Base-by-base conservation (phyloP, 1,140 invertebrate species). In the Drosophila sechellia region DNA sequence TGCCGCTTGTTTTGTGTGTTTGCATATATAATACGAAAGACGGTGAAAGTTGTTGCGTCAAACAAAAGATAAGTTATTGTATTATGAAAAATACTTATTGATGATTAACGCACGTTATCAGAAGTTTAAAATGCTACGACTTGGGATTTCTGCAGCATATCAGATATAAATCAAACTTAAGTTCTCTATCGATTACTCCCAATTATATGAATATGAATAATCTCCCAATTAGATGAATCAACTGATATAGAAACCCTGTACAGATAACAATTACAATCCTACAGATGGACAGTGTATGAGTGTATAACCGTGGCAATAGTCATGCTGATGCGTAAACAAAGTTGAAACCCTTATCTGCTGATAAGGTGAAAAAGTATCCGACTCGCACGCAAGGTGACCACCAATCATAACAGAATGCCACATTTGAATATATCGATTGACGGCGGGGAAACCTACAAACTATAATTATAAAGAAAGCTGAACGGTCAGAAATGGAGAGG, bases 31-130 rank as follows among this genome's bases (percentile, higher is more conserved):
- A 72, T 45, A 39, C 54, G 52, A 76, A 54, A 58, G 53, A 49
- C 20, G 20, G 73, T 54, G 79, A 81, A 81, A 81, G 79, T 64
- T 81, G 59, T 43, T 40, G 49, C 48, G 59, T 2, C 12, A 17
- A 54, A 22, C 46, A 66, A 60, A 53, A 37, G 22, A 53, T 15
- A 45, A 15, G 17, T 8, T 31, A 1, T 34, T 17, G 20, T 34
- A 5, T 34, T n/a, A 2, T 10, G 25, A 45, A 56, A 15, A 8
- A 42, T 53, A 43, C 15, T 13, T 53, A 13, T 42, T 39, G 1
- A n/a, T 25, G 34, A 42, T 17, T 17, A 8, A 42, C n/a, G n/a
- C 8, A 42, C n/a, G n/a, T n/a, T n/a, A n/a, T n/a, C n/a, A n/a
- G n/a, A n/a, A n/a, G n/a, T n/a, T n/a, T n/a, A n/a, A n/a, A n/a